Conservation (phyloP, 2,113 vertebrate species). For the Mus pahari region DNA sequence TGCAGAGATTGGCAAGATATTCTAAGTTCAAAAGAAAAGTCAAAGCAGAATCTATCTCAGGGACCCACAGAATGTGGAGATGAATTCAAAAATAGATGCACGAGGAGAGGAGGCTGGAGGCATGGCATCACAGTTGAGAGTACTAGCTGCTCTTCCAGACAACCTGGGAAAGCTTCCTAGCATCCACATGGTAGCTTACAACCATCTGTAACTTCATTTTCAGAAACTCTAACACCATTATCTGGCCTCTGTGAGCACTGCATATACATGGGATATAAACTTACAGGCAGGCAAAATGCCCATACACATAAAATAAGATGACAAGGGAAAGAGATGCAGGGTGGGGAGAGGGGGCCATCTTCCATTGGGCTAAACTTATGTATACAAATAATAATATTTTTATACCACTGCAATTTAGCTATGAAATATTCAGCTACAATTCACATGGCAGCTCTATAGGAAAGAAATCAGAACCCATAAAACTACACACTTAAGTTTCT, state of each 20-base stretch:
- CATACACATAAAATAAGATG: no score
- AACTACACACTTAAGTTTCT: not conserved
- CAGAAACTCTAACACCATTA: not conserved
- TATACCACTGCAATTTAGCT: not conserved
- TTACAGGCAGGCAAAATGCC: not conserved
- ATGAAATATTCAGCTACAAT: not conserved
- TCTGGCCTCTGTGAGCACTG: not conserved
- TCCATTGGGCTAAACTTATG: not conserved
- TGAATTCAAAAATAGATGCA: constrained; percentile 38
- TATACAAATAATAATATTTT: not conserved
- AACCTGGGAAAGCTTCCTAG: not conserved
- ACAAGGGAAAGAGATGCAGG: not conserved
- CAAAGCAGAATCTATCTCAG: not conserved
- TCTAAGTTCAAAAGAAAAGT: constrained; percentile 43
- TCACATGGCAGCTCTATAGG: not conserved
- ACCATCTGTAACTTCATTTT: not conserved
- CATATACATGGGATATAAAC: no score
- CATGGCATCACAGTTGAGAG: not conserved
- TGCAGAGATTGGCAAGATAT: not conserved
- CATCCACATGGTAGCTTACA: not conserved
- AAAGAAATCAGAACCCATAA: not conserved
- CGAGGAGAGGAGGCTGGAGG: not conserved
- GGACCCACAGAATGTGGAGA: not conserved
- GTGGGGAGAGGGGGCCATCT: not conserved
- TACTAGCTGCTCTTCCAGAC: not conserved